phyloP scores from a whole-genome alignment of 2,797 vertebrate genomes.

The Gobionotothen gibberifrons region DNA sequence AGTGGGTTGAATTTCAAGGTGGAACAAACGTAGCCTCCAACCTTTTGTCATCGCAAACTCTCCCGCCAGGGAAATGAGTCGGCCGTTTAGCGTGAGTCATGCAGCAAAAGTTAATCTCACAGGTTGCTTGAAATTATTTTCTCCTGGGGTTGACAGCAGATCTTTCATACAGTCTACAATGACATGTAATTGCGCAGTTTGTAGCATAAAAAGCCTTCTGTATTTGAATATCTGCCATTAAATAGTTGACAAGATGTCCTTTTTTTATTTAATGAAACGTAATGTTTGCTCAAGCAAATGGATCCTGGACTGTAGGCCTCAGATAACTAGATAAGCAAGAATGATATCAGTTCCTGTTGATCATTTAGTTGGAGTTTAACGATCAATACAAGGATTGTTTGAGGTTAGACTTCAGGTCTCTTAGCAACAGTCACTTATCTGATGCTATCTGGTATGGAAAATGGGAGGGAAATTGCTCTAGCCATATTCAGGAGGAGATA shows the following conservation, averaged over 20 bases:
- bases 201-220: not conserved
- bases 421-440: constrained; percentile 24
- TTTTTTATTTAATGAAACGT: constrained; percentile 12
- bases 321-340: not conserved
- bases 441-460: constrained; percentile 1
- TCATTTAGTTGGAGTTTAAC: constrained; percentile 3
- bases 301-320: not conserved
- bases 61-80: constrained; percentile 4
- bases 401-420: constrained; percentile 33
- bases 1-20: constrained; percentile 21
- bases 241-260: not conserved
- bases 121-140: not conserved
- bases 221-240: not conserved
- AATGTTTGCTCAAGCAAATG: not conserved
- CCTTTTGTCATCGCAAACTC: constrained; percentile 16
- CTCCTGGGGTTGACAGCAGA: not conserved
- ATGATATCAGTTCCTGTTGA: constrained; percentile 9
- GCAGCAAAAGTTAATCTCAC: constrained; percentile 20
- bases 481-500: not conserved
- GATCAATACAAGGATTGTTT: constrained; percentile 18
- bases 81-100: constrained; percentile 12
- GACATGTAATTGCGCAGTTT: constrained; percentile 4
- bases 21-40: constrained; percentile 4
- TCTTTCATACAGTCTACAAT: constrained; percentile 5
- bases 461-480: not conserved